phyloP scores from a whole-genome alignment of 2,797 vertebrate genomes.

The Pipistrellus kuhlii region DNA sequence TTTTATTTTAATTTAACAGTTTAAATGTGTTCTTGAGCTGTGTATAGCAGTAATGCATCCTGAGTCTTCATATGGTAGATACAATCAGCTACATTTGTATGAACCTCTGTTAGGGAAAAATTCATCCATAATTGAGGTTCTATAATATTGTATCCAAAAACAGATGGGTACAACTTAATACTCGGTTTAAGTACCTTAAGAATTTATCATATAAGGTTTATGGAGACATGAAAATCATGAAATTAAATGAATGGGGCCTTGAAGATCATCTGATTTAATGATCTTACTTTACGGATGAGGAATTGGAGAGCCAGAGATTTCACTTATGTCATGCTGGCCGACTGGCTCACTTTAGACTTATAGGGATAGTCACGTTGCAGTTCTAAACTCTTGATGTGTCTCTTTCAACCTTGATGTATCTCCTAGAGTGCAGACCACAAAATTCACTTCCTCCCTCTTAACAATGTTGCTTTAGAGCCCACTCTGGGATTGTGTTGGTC shows the following conservation, averaged over 20 bases:
- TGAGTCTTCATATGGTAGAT: neutral
- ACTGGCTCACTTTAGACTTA: neutral
- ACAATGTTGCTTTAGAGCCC: neutral
- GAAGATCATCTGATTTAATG: neutral
- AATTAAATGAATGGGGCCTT: neutral
- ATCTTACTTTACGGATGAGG: neutral
- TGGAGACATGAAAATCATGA: conserved; percentile 8
- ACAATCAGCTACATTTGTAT: neutral
- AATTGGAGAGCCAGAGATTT: neutral
- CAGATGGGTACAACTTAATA: neutral
- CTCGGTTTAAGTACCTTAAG: neutral
- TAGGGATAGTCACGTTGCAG: neutral
- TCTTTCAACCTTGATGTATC: neutral
- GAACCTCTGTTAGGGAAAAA: neutral
- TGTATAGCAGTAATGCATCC: neutral
- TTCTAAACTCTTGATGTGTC: neutral
- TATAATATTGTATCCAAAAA: neutral
- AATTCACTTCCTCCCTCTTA: neutral
- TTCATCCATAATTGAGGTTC: neutral
- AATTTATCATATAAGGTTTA: neutral
- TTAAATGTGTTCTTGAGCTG: neutral
- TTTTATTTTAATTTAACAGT: neutral
- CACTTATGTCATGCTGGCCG: neutral
- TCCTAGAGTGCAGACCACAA: neutral
- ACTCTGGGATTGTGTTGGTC: neutral